A percentile compares a stretch with the other conserved stretches of the same genome.
These are phyloP conservation scores for Epistrophella euchroma DNA, from an alignment of 2,888 invertebrate species.

Conservation along the genomic window DNA sequence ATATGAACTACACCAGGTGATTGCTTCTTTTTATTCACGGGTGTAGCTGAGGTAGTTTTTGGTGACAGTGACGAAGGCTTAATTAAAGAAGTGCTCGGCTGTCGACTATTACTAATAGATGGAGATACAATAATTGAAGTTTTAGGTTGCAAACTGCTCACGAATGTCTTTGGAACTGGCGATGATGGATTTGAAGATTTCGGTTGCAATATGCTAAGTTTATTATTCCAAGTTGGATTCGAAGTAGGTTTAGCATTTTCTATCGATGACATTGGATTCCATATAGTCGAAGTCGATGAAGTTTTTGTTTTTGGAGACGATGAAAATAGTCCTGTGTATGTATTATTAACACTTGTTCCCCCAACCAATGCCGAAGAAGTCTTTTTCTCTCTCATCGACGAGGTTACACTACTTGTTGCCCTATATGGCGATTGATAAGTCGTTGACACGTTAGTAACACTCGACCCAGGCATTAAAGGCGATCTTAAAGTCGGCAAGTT, in stretches of 20 bases:
- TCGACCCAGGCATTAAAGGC: background rate
- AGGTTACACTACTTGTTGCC: constrained; percentile 22
- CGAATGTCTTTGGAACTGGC: no score
- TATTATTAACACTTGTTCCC: constrained; percentile 3
- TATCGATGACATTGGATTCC: constrained; percentile 43
- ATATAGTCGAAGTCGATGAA: constrained; percentile 13
- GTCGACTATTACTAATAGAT: background rate
- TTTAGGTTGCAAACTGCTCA: no score
- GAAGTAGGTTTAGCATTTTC: constrained; percentile 32
- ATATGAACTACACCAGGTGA: constrained; percentile 81
- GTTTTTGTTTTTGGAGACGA: constrained; percentile 24
- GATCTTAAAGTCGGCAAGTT: constrained; percentile 15
- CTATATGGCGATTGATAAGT: constrained; percentile 61
- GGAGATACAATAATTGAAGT: constrained; percentile 10
- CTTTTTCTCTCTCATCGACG: constrained; percentile 48
- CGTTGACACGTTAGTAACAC: constrained; percentile 31
- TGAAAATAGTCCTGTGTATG: constrained; percentile 32
- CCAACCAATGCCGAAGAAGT: background rate
- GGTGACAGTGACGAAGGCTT: background rate
- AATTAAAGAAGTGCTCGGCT: background rate
- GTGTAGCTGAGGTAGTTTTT: background rate
- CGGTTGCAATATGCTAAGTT: constrained; percentile 10
- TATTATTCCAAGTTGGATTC: constrained; percentile 48
- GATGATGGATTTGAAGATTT: constrained; percentile 16
- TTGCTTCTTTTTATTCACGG: constrained; percentile 66